Evolutionary conservation across 1,140 invertebrate genomes (phyloP).

Genomic region (Schlechtendalia chinensis): DNA sequence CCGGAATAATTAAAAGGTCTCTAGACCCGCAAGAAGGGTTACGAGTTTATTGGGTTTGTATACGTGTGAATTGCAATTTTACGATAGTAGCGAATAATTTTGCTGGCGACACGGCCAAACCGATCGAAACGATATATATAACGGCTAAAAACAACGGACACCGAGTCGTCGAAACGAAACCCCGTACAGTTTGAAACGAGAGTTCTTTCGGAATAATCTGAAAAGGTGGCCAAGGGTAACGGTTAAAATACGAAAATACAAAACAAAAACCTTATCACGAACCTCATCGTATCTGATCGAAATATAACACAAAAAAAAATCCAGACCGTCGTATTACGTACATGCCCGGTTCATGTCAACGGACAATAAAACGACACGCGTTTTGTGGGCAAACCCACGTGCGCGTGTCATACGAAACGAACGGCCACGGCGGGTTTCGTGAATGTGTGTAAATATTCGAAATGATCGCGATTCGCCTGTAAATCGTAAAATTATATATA

Average conservation of each 20-base stretch:
- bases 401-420: conserved; percentile 11
- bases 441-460: conserved; percentile 44
- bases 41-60: too few species aligned
- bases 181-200: conserved; percentile 5
- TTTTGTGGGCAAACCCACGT: not conserved
- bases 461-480: not conserved
- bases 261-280: not conserved
- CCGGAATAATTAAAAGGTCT: too few species aligned
- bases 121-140: not conserved
- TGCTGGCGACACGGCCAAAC: not conserved
- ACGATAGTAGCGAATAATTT: not conserved
- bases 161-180: conserved; percentile 30
- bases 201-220: not conserved
- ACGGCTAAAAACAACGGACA: not conserved
- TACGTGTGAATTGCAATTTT: not conserved
- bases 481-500: not conserved
- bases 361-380: conserved; percentile 30
- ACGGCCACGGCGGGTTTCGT: not conserved
- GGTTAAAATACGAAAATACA: not conserved
- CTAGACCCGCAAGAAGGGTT: too few species aligned
- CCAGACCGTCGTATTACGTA: not conserved
- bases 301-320: too few species aligned
- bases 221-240: not conserved
- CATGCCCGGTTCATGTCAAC: conserved; percentile 40
- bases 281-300: conserved; percentile 16